Base-by-base conservation (phyloP, 2,888 invertebrate genomes). In the Congeria kusceri region DNA sequence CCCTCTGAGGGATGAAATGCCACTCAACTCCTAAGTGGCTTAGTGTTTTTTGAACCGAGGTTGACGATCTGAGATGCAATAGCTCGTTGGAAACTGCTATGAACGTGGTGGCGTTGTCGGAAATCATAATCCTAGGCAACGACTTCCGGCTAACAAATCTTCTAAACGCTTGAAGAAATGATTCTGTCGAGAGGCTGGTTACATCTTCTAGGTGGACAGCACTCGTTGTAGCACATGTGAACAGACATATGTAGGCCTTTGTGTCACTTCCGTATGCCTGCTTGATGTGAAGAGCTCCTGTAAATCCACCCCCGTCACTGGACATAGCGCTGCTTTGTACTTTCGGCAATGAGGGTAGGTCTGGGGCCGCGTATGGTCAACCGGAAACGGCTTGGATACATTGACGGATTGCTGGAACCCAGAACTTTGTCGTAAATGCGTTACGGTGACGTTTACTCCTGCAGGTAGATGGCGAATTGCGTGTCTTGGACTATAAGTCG, bases 201-300 rank as follows among this genome's bases (percentile, higher is more conserved):
- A 79, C 72, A 25, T 72, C 27, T 66, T 83, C 79, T 15, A 83
- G 47, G 62, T 83, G 83, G 15, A 82, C 79, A 3, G 80, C 68
- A 15, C 81, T 49, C 20, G 78, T 78, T 46, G 13, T 65, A 0
- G 69, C 71, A 71, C 74, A 81, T 5, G 81, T 83, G 66, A 80
- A 80, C 9, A 80, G 69, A 61, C 72, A 58, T 27, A 73, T 75
- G 49, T 82, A 79, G 3, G 44, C 75, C 66, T 84, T 83, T 23
- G 15, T 53, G 13, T 53, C 25, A 53, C 25, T 20, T 53, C 53
- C 53, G 53, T 53, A 11, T 53, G 20, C n/a, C 23, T 29, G 66
- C 56, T 20, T 62, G 1, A 83, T 65, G 23, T 61, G 64, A 9
- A 70, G 25, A 13, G 65, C 58, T 13, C 79, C 83, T 2, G 76